phyloP scores from a whole-genome alignment of 2,797 vertebrate species.

The Rhyacichthys aspro region DNA sequence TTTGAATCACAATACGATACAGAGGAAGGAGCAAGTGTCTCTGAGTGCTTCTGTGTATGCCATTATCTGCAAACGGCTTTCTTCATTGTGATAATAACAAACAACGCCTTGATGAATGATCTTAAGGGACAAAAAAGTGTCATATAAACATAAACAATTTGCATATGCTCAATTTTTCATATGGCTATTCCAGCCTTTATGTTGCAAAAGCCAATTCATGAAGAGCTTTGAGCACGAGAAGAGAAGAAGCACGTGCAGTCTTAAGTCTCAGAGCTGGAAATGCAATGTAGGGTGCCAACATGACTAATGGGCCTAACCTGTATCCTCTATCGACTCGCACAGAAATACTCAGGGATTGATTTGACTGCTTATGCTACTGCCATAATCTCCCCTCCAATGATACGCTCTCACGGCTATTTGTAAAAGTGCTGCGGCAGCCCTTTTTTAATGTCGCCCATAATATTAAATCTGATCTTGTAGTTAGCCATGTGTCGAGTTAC shows the following conservation, averaged over 20 bases:
- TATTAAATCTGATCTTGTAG: constrained; percentile 59
- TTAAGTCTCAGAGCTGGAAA: constrained; percentile 38
- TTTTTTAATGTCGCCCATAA: constrained; percentile 43
- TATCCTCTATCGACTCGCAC: constrained; percentile 69
- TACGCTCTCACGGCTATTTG: constrained; percentile 63
- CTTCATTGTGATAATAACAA: constrained; percentile 26
- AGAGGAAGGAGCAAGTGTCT: constrained; percentile 45
- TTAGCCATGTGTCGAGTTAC: constrained; percentile 22
- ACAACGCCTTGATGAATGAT: constrained; percentile 39
- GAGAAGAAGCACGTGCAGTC: constrained; percentile 31
- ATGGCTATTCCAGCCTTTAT: constrained; percentile 15
- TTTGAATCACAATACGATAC: constrained; percentile 59
- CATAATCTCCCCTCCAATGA: constrained; percentile 73
- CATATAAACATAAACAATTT: constrained; percentile 29
- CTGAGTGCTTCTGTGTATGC: constrained; percentile 37
- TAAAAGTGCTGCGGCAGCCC: constrained; percentile 60
- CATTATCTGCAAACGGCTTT: constrained; percentile 41
- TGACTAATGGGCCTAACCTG: constrained; percentile 78
- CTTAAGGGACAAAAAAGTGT: neutral
- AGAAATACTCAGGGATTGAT: constrained; percentile 78
- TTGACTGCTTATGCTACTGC: constrained; percentile 71
- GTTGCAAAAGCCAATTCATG: constrained; percentile 29
- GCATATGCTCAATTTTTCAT: constrained; percentile 33
- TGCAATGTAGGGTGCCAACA: constrained; percentile 64
- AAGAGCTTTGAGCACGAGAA: constrained; percentile 41